Percentiles rank a stretch among this genome's conserved stretches.
These are phyloP conservation scores for Montifringilla adamsi DNA, from an alignment of 2,113 vertebrate genomes.

Conservation along the genomic window DNA sequence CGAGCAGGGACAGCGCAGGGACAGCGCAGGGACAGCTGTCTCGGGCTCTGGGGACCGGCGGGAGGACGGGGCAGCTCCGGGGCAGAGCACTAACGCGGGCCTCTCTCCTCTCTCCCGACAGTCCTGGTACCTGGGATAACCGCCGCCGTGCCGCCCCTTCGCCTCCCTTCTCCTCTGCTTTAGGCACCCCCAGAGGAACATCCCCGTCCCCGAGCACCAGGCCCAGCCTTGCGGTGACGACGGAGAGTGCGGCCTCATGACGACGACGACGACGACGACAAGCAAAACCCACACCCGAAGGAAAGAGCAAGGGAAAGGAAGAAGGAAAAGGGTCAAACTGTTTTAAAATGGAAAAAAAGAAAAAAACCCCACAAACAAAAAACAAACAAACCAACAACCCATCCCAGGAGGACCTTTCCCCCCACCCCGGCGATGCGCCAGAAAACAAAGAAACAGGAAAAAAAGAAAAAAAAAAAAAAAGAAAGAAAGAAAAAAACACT, in stretches of 20 bases:
- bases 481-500: conserved; percentile 4
- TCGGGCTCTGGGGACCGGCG: neutral
- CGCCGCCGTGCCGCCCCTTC: conserved; percentile 59
- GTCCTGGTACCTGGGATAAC: conserved; percentile 97
- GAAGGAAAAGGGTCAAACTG: conserved; percentile 44
- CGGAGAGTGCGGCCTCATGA: conserved; percentile 27
- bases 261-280: neutral
- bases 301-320: conserved; percentile 56
- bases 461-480: neutral
- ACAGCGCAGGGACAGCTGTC: neutral
- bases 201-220: conserved; percentile 45
- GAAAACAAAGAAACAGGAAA: neutral
- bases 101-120: conserved; percentile 37
- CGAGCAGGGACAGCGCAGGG: neutral
- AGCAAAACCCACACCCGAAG: conserved; percentile 11
- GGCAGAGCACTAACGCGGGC: neutral
- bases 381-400: neutral
- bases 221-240: conserved; percentile 59
- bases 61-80: neutral
- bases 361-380: neutral
- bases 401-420: neutral
- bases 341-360: conserved; percentile 7
- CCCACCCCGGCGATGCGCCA: neutral
- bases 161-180: conserved; percentile 63
- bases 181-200: conserved; percentile 60